These are phyloP conservation scores for Chloroceryle amazona DNA, from an alignment of 2,797 vertebrate genomes.

Conservation along the genomic window DNA sequence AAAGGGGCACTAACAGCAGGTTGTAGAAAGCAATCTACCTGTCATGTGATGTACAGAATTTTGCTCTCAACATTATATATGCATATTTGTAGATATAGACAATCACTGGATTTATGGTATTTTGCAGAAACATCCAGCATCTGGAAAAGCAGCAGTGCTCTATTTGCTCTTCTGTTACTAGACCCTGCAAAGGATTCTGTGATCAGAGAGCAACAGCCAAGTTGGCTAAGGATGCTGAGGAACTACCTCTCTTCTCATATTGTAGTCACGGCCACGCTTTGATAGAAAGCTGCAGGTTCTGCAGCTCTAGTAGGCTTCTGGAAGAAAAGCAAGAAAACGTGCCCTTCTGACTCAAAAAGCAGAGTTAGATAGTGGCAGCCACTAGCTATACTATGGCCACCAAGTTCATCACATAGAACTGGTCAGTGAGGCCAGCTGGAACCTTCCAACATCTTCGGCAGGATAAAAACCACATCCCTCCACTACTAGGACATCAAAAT, in stretches of 20 bases:
- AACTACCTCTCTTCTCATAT: neutral
- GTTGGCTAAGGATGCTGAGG: neutral
- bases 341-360: neutral
- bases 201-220: neutral
- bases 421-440: neutral
- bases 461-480: neutral
- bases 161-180: neutral
- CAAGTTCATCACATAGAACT: neutral
- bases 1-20: neutral
- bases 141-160: neutral
- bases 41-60: neutral
- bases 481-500: neutral
- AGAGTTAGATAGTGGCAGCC: neutral
- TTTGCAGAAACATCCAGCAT: neutral
- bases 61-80: neutral
- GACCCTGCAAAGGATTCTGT: neutral
- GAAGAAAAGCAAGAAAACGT: neutral
- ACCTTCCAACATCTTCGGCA: neutral
- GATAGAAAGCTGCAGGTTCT: neutral
- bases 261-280: neutral
- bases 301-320: neutral
- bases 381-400: neutral
- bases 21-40: neutral
- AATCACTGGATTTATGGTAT: fast-evolving
- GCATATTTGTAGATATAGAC: neutral